These are phyloP conservation scores for Telmatochromis sp. DNA, from an alignment of 2,113 vertebrate genomes.

Conservation along the genomic window DNA sequence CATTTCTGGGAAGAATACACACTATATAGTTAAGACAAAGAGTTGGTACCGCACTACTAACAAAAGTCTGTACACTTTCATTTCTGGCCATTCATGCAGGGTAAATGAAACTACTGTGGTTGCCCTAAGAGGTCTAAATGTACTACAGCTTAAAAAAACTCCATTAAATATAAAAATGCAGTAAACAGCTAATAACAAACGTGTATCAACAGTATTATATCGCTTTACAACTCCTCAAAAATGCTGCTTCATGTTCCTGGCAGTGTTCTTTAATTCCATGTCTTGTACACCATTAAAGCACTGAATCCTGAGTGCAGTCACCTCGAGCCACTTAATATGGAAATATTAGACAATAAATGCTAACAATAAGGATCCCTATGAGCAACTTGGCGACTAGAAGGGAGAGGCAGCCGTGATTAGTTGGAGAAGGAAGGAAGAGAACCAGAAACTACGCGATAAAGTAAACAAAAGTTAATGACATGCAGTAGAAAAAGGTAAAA, in stretches of 20 bases:
- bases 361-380: neutral
- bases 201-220: neutral
- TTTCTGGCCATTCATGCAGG: neutral
- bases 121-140: neutral
- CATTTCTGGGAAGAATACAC: neutral
- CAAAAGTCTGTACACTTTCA: neutral
- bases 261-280: neutral
- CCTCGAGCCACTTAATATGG: neutral
- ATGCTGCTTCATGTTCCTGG: neutral
- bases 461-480: neutral
- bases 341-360: neutral
- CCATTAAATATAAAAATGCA: neutral
- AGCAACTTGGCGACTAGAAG: neutral
- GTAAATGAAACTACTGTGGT: neutral
- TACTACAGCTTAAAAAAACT: neutral
- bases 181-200: neutral
- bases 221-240: neutral
- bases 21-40: neutral
- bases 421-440: neutral
- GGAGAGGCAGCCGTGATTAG: neutral
- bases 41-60: neutral
- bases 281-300: neutral
- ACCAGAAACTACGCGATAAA: fast-evolving
- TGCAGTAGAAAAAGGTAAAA: neutral
- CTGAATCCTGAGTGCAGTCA: neutral